Base-by-base conservation (phyloP, 2,888 invertebrate species). In the Parnassius mnemosyne region DNA sequence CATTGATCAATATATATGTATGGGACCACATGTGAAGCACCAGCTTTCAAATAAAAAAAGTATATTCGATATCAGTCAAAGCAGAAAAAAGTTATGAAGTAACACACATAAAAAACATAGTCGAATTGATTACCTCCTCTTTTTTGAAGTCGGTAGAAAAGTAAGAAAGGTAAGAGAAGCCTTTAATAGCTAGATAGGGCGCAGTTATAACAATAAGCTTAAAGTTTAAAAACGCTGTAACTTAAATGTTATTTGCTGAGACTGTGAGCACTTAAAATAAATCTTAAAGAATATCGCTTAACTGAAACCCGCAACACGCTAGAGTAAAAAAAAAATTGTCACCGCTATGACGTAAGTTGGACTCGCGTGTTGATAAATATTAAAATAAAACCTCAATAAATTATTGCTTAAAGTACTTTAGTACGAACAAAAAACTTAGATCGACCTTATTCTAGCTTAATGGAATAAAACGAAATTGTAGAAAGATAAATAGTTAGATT, bases 371-470 rank as follows among this genome's bases (percentile, higher is more conserved):
- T 56, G 52, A 25, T 52, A 44, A 42, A 53, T 59, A 63, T 63
- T 59, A 59, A 58, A 63, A 51, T 53, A 16, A 47, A 20, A 59
- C 63, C 63, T 63, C 47, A 63, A 63, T 63, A 63, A 59, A 59
- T 63, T 50, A 54, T 50, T 41, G 59, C 56, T 59, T 56, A 34
- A 34, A 34, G 34, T 34, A 34, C 54, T 51, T 58, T 57, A 53
- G 50, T 42, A 34, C 25, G 12, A n/a, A 20, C 20, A 53, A 25
- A 47, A 42, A 43, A 20, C 34, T 10, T 2, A 9, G 12, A 34
- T 5, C 12, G 34, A 34, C 2, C 52, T 10, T 9, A 11, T 16
- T 10, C 25, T 34, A 12, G n/a, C 11, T 16, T 16, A 10, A 50
- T 34, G 34, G 34, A 34, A 34, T 13, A 11, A 52, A 52, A 9